A percentile compares a stretch with the other conserved stretches of the same genome.
phyloP scores from a whole-genome alignment of 2,888 invertebrate species.

The Xestia ashworthii region DNA sequence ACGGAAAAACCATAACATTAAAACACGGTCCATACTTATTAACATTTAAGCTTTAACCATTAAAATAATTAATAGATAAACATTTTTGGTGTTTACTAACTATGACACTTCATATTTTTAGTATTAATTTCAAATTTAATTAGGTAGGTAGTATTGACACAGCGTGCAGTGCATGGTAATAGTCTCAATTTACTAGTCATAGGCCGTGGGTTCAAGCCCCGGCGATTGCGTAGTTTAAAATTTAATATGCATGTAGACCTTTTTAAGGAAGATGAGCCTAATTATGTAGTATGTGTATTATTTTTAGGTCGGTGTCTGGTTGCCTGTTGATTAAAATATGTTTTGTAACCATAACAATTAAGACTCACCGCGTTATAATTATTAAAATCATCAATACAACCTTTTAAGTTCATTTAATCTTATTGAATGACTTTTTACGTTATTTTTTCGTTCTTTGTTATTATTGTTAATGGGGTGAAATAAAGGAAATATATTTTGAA shows the following conservation, averaged over 20 bases:
- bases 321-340: too few relatives aligned
- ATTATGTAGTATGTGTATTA: too few relatives aligned
- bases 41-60: neutral
- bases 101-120: neutral
- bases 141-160: neutral
- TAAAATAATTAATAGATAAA: neutral
- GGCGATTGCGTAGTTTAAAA: neutral
- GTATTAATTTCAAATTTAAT: neutral
- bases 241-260: neutral
- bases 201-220: neutral
- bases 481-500: neutral
- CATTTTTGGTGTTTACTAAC: neutral
- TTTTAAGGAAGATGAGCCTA: too few relatives aligned
- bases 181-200: neutral
- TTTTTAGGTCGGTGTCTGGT: too few relatives aligned
- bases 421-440: too few relatives aligned
- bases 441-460: too few relatives aligned
- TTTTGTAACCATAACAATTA: too few relatives aligned
- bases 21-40: conserved; percentile 1
- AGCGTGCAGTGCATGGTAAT: neutral
- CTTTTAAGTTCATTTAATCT: too few relatives aligned
- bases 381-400: too few relatives aligned
- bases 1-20: conserved; percentile 10
- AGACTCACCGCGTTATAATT: too few relatives aligned
- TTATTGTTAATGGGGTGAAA: too few relatives aligned